These are phyloP conservation scores for Stenolophus ochropezus DNA, from an alignment of 2,888 invertebrate species.

Conservation along the genomic window DNA sequence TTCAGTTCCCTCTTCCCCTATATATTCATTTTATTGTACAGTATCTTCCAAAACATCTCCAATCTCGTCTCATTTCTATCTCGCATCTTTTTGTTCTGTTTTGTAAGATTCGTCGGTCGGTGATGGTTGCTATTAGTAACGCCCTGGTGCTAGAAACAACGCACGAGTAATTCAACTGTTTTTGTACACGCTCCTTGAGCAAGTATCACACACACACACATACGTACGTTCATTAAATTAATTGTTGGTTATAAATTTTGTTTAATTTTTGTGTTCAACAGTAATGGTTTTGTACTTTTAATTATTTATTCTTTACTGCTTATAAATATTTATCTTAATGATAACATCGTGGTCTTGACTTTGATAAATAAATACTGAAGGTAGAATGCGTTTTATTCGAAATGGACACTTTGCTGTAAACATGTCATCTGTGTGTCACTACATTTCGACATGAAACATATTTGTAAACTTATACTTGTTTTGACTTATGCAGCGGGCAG, in stretches of 20 bases:
- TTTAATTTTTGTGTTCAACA: constrained; percentile 6
- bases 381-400: neutral
- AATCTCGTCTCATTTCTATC: neutral
- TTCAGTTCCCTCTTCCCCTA: neutral
- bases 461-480: too few relatives aligned
- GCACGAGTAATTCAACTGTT: constrained; percentile 34
- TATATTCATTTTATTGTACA: neutral
- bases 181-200: constrained; percentile 7
- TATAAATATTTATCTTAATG: neutral
- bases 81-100: constrained; percentile 9
- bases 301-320: neutral
- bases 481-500: too few relatives aligned
- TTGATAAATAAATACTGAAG: neutral
- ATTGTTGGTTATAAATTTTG: constrained; percentile 2
- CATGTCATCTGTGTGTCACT: too few relatives aligned
- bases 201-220: neutral
- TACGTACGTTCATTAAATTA: constrained; percentile 2
- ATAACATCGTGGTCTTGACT: neutral
- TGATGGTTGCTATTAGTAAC: constrained; percentile 28
- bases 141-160: neutral
- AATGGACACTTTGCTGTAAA: too few relatives aligned
- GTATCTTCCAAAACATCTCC: neutral
- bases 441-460: too few relatives aligned
- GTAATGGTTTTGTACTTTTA: neutral
- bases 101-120: neutral